Percentiles rank a stretch among this genome's conserved stretches.
Conservation (phyloP, 2,113 vertebrate genomes). For the Eleginops maclovinus region DNA sequence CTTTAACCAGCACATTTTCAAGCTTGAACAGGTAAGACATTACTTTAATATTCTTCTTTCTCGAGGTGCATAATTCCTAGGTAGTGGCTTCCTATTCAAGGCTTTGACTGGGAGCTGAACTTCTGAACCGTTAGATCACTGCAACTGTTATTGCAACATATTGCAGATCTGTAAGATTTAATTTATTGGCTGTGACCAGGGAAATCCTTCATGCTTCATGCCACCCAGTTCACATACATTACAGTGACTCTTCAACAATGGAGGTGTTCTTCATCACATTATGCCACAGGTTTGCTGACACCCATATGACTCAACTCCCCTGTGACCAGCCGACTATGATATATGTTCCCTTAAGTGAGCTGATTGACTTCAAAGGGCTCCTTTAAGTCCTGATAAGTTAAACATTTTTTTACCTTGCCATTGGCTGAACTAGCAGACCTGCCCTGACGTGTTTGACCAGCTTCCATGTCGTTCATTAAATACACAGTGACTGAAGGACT, state of each 20-base stretch:
- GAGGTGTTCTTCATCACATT: conserved; percentile 29
- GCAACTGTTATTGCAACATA: not conserved
- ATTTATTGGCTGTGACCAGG: not conserved
- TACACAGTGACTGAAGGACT: conserved; percentile 1
- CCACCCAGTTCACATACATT: not conserved
- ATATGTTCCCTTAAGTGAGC: conserved; percentile 40
- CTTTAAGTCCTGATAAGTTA: conserved; percentile 39
- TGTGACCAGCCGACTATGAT: conserved; percentile 33
- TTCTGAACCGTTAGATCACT: not conserved
- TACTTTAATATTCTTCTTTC: not conserved
- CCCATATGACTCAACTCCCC: conserved; percentile 32
- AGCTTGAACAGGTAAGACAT: conserved; percentile 92
- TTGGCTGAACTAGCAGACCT: conserved; percentile 26
- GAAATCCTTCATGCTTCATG: conserved; percentile 14
- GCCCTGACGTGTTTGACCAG: conserved; percentile 35
- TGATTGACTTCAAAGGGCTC: conserved; percentile 58
- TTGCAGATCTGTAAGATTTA: not conserved
- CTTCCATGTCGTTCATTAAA: conserved; percentile 2
- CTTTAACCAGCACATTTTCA: conserved; percentile 99
- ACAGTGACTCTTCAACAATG: conserved; percentile 37
- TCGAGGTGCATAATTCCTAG: not conserved
- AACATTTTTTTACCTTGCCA: conserved; percentile 53
- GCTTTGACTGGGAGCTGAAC: conserved; percentile 17
- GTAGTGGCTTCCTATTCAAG: not conserved
- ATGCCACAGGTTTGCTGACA: conserved; percentile 28